A percentile compares a stretch with the other conserved stretches of the same genome.
These are phyloP conservation scores for Phymanthus crucifer DNA, from an alignment of 92 coral and sea anemone species.

Conservation along the genomic window DNA sequence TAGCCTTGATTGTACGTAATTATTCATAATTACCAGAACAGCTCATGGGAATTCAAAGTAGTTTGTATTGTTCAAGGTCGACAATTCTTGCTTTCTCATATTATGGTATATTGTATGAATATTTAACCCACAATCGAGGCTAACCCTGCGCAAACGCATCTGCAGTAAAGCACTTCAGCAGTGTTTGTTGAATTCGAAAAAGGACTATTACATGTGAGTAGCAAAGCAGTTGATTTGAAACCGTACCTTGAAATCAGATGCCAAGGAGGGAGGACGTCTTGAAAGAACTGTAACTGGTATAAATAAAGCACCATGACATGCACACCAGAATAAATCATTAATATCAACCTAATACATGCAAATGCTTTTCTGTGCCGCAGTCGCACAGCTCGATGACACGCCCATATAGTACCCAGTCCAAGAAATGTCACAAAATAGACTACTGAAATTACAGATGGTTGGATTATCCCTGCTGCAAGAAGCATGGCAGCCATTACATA, in stretches of 20 bases:
- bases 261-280: slow-evolving; percentile 68
- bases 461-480: slow-evolving; percentile 78
- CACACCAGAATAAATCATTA: slow-evolving; percentile 89
- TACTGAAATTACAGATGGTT: slow-evolving; percentile 79
- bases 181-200: no score
- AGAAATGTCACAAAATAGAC: slow-evolving; percentile 80
- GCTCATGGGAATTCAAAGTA: no score
- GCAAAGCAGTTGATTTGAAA: no score
- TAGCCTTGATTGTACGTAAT: no score
- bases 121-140: no score
- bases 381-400: slow-evolving; percentile 72
- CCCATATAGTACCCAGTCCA: slow-evolving; percentile 95
- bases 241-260: slow-evolving; percentile 80
- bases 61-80: no score
- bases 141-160: no score
- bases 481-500: slow-evolving; percentile 80
- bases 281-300: slow-evolving; percentile 97
- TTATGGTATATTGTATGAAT: no score
- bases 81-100: no score
- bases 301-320: slow-evolving; percentile 75
- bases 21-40: no score
- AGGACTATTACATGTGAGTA: no score
- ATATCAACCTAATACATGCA: slow-evolving; percentile 64
- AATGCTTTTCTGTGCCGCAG: slow-evolving; percentile 66
- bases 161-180: no score